Conservation (phyloP, 2,113 vertebrate species). For the Malurus melanocephalus region DNA sequence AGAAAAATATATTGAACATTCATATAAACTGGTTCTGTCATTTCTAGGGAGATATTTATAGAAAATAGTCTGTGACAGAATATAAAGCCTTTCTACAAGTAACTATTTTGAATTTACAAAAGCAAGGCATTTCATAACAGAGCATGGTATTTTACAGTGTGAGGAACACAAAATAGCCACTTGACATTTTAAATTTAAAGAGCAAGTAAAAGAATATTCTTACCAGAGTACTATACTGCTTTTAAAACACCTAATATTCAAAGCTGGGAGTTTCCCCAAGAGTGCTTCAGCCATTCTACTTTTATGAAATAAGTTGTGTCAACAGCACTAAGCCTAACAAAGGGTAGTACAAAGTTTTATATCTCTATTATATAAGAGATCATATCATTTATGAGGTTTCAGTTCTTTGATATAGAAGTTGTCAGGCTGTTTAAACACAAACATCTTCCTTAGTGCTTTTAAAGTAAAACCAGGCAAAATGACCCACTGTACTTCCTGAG, state of each 20-base stretch:
- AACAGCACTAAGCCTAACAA: neutral
- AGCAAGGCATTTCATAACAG: neutral
- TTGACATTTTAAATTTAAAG: neutral
- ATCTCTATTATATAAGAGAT: neutral
- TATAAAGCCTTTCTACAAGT: neutral
- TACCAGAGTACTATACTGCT: neutral
- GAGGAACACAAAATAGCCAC: neutral
- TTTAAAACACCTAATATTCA: neutral
- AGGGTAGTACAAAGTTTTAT: neutral
- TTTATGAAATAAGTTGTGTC: neutral
- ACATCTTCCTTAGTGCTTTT: neutral
- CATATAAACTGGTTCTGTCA: neutral
- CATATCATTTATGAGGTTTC: neutral
- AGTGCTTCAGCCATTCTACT: neutral
- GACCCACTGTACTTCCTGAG: neutral
- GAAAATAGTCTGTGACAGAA: neutral
- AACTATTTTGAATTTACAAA: neutral
- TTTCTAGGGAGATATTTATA: neutral
- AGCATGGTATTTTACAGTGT: neutral
- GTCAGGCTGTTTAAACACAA: neutral
- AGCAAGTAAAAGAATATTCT: neutral
- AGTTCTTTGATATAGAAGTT: neutral
- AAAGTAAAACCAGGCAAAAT: neutral
- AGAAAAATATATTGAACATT: neutral
- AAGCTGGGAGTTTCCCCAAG: neutral